Base-by-base conservation (phyloP, 2,797 vertebrate genomes). In the Salarias fasciatus region DNA sequence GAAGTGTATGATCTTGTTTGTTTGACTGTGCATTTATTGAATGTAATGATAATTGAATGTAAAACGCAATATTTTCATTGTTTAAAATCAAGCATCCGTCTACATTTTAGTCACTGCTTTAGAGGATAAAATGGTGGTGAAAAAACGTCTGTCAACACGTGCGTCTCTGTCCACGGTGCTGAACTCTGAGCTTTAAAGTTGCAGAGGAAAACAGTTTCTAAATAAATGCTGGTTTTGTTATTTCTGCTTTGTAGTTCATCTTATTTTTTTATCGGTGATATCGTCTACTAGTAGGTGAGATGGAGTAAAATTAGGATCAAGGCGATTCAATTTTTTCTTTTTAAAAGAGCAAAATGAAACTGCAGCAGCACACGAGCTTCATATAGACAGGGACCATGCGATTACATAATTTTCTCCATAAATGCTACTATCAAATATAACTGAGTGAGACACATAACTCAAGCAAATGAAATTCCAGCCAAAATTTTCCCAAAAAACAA, bases 121-220 rank as follows among this genome's bases (percentile, higher is more conserved):
- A 24, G 2, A 2, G 3, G 3, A 24, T 3, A 24, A 24, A 24
- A 2, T 24, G 18, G 24, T 24, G 2, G 18, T 30, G n/a, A n/a
- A n/a, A 13, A 5, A 0, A 5, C 5, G 8, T 28, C 8, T 4
- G 6, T 31, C 35, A 55, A 11, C 36, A 14, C 0, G 1, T 43
- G 8, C 7, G 1, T 56, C 74, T 1, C 75, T 84, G 75, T 83
- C 81, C 74, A 63, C 33, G 74, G 76, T 84, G 63, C 81, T 86
- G 80, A 84, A 46, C 58, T 35, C 31, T 8, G 38, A 73, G 10
- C 33, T 31, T 43, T 40, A 51, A 43, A 11, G 12, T 40, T 37
- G 41, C 48, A 12, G 29, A 2, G 36, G 8, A 33, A 43, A 51
- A 44, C 33, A 45, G 28, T 3, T 11, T 63, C 33, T 50, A 8